Base-by-base conservation (phyloP, 2,797 vertebrate genomes). In the Gymnothorax javanicus region DNA sequence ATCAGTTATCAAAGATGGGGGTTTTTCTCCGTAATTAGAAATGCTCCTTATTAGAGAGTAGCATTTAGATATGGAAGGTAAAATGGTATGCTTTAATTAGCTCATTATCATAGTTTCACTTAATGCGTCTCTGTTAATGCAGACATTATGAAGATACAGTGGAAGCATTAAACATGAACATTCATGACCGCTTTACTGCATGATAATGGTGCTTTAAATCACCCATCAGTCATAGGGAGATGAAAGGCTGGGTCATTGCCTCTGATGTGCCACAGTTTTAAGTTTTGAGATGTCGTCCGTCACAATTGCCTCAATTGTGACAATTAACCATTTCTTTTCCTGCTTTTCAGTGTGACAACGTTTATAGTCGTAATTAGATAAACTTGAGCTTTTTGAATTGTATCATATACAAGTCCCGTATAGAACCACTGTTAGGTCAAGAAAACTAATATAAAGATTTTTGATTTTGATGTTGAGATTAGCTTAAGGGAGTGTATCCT, bases 61-160 rank as follows among this genome's bases (percentile, higher is more conserved):
- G 93, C 91, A 90, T 95, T 94, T 94, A 93, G 93, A 95, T 95
- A 94, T 93, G 94, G 93, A 90, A 92, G 92, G 86, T 87, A 89
- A 86, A 94, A 94, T 92, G 91, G 90, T 93, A 92, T 93, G 94
- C 93, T 93, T 96, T 95, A 95, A 96, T 96, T 95, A 95, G 92
- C 93, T 95, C 93, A 94, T 95, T 95, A 95, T 95, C 92, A 87
- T 64, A 33, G 90, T 89, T 91, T 93, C 90, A 20, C 17, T 75
- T 43, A 64, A 58, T 83, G 59, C 83, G 60, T 83, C 25, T 85
- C 84, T 73, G 82, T 84, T 71, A 52, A 84, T 79, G 43, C 50
- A 23, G 75, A 56, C 75, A 54, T 79, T 79, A 79, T 85, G 85
- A 83, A 82, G 50, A 64, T 75, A 83, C 50, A n/a, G 43, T 84